Percentiles rank a stretch among this genome's conserved stretches.
Conservation (phyloP, 2,113 vertebrate genomes). For the Morone saxatilis region DNA sequence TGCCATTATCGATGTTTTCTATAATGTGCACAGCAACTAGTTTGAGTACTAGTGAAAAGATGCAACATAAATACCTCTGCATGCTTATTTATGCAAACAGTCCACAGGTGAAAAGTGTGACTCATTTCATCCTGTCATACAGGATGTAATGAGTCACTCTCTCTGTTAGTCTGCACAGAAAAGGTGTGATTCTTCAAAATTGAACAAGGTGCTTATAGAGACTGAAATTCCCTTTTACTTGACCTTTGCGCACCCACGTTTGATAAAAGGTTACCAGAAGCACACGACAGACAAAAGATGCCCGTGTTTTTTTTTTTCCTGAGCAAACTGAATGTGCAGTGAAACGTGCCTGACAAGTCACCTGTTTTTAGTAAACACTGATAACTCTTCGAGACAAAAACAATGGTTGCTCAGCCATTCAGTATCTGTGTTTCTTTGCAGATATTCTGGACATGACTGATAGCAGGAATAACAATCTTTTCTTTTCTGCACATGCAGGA, state of each 20-base stretch:
- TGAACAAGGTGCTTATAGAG: constrained; percentile 17
- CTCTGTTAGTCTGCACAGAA: background rate
- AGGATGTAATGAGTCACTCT: constrained; percentile 19
- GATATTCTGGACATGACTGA: constrained; percentile 16
- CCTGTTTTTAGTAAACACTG: constrained; percentile 35
- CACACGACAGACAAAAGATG: background rate
- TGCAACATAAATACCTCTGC: constrained; percentile 2
- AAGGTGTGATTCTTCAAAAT: background rate
- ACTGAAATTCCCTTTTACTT: constrained; percentile 17
- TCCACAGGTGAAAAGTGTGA: constrained; percentile 29
- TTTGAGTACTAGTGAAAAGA: background rate
- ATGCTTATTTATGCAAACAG: constrained; percentile 18
- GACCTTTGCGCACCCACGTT: constrained; percentile 34
- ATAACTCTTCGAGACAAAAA: constrained; percentile 29
- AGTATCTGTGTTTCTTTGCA: constrained; percentile 5
- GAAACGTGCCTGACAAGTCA: constrained; percentile 23
- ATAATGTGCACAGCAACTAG: background rate
- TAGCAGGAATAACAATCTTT: background rate
- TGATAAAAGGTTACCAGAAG: constrained; percentile 10
- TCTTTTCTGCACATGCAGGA: constrained; percentile 14
- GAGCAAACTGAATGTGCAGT: background rate
- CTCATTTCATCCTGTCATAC: constrained; percentile 30
- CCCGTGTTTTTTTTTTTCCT: background rate
- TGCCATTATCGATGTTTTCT: constrained; percentile 3
- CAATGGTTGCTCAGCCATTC: background rate